Percentiles rank a stretch among this genome's conserved stretches.
Conservation (phyloP, 2,113 vertebrate genomes). For the Propithecus coquereli region DNA sequence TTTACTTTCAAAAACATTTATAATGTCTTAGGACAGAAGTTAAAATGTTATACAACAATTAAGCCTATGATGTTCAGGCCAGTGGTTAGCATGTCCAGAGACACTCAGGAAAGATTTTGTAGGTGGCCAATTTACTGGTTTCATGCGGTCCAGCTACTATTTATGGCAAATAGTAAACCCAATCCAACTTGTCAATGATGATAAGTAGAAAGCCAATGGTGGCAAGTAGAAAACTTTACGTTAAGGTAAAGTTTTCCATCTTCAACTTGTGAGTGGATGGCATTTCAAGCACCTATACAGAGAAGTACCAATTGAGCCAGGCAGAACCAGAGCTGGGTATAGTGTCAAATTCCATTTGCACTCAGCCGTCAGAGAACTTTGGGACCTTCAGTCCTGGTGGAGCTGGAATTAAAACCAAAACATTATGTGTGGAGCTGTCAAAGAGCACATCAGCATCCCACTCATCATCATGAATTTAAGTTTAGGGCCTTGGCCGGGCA, state of each 20-base stretch:
- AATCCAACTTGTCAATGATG: not conserved
- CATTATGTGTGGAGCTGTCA: rapidly evolving
- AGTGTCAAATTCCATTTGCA: not conserved
- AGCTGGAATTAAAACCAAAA: not conserved
- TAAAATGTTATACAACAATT: not conserved
- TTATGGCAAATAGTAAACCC: not conserved
- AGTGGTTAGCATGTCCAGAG: not conserved
- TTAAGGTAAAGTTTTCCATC: not conserved
- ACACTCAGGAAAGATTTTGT: not conserved
- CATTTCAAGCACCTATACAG: not conserved
- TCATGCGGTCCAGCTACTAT: not conserved
- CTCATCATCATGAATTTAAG: not conserved
- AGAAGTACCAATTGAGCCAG: not conserved
- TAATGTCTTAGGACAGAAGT: not conserved
- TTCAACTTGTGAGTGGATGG: not conserved
- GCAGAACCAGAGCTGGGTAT: not conserved
- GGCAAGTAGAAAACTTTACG: not conserved
- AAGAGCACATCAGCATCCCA: not conserved
- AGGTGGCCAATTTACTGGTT: not conserved
- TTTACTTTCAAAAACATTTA: not conserved
- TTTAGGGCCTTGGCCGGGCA: not conserved
- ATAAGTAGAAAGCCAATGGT: not conserved
- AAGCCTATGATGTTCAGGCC: not conserved
- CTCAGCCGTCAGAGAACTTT: not conserved
- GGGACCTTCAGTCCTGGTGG: not conserved